Evolutionary conservation across 2,113 vertebrate species (phyloP), one percentile per base, ranked within the genome.

Genomic region (Channa maculata): DNA sequence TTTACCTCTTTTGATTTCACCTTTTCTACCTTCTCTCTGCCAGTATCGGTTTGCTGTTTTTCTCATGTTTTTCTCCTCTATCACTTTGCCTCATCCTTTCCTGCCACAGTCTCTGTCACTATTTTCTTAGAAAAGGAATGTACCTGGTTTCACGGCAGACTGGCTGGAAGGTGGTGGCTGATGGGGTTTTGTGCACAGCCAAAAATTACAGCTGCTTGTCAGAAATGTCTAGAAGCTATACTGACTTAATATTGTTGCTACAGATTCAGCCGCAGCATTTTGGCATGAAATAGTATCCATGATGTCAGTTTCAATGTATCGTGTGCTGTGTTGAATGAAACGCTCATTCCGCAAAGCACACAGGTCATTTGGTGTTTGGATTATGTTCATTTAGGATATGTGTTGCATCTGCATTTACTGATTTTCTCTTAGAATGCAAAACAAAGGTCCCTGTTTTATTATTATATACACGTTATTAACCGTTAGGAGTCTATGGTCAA

Each of bases 71-170:
- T 24, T 24, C 24, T 24, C 24, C 24, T 24, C 52, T 50, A 44
- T 34, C 67, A 57, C 8, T 39, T 11, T 14, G 2, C 58, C 60
- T 77, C 24, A 44, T 8, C 49, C 8, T 24, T 71, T 61, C 45
- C 53, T 48, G 45, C 24, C 2, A 2, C 8, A 24, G 3, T 50
- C 57, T 68, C 4, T 58, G 51, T 24, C 24, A 24, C 24, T 24
- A 24, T 24, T 24, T 24, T 24, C 24, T 24, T 67, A n/a, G 46
- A 44, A 58, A 57, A 82, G 8, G 10, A 11, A 75, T 41, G 41
- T 5, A 11, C 5, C 5, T 5, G 7, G 44, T 68, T 60, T 55
- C 12, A 12, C 6, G 43, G 6, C 9, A 33, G 34, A 38, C 14
- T 50, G 45, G 15, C 3, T 1, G 33, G 1, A 44, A 3, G 48